These are phyloP conservation scores for Rhorus exstirpatorius DNA, from an alignment of 2,888 invertebrate genomes.

Conservation along the genomic window DNA sequence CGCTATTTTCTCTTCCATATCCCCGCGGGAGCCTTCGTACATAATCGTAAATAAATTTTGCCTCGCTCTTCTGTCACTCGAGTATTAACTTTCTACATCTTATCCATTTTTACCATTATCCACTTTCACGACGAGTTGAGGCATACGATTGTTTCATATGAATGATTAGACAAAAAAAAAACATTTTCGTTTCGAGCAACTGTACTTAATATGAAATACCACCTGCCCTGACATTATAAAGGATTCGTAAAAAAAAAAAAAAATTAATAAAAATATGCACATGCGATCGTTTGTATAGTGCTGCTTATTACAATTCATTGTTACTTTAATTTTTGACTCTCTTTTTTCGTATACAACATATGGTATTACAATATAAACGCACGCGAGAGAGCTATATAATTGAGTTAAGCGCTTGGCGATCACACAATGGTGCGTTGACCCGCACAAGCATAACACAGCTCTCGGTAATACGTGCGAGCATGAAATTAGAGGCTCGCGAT, in stretches of 20 bases:
- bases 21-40: constrained; percentile 8
- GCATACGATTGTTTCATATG: not conserved
- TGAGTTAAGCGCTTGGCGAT: constrained; percentile 66
- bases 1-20: constrained; percentile 12
- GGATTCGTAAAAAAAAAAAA: not conserved
- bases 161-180: constrained; percentile 20
- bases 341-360: constrained; percentile 22
- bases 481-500: constrained; percentile 81
- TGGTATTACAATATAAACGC: constrained; percentile 57
- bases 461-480: constrained; percentile 72
- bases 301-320: constrained; percentile 24
- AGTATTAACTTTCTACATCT: constrained; percentile 55
- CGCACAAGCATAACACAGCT: constrained; percentile 21
- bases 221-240: constrained; percentile 10
- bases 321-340: constrained; percentile 23
- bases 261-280: constrained; percentile 4
- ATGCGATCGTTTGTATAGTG: constrained; percentile 24
- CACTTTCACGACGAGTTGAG: constrained; percentile 16
- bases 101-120: constrained; percentile 28
- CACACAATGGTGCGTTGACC: constrained; percentile 60
- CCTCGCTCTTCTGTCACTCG: constrained; percentile 49
- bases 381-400: constrained; percentile 61
- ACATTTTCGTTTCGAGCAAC: constrained; percentile 1
- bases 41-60: constrained; percentile 60
- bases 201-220: constrained; percentile 1